These are phyloP conservation scores for Pseudolycoriella hygida DNA, from an alignment of 2,888 invertebrate genomes.

Conservation along the genomic window DNA sequence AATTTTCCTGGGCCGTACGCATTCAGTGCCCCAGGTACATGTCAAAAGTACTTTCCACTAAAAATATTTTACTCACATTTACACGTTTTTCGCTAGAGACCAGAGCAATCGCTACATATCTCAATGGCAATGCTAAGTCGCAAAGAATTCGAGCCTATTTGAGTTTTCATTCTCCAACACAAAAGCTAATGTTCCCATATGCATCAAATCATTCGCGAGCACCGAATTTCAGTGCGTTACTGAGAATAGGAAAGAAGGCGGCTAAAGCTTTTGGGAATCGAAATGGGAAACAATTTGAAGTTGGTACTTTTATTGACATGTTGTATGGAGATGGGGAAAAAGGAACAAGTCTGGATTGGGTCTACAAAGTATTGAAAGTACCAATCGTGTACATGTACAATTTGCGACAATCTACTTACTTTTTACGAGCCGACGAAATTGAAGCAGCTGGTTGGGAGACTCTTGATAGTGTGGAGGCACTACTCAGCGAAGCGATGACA, in stretches of 20 bases:
- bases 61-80: no score
- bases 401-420: constrained; percentile 25
- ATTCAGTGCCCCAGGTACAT: constrained; percentile 34
- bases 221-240: constrained; percentile 22
- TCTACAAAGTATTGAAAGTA: constrained; percentile 20
- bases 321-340: constrained; percentile 18
- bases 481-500: constrained; percentile 21
- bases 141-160: constrained; percentile 36
- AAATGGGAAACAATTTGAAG: constrained; percentile 20
- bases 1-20: constrained; percentile 38
- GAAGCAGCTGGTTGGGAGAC: no score
- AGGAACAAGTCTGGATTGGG: constrained; percentile 17
- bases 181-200: constrained; percentile 42
- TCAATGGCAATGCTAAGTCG: constrained; percentile 17
- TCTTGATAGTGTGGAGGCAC: no score
- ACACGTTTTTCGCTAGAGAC: constrained; percentile 25
- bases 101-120: constrained; percentile 20
- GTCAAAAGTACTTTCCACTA: no score
- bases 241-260: constrained; percentile 24
- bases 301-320: constrained; percentile 22
- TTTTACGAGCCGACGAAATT: constrained; percentile 26
- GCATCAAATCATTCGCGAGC: constrained; percentile 26
- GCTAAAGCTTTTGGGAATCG: constrained; percentile 16
- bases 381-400: constrained; percentile 28
- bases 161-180: constrained; percentile 49